Evolutionary conservation across 2,888 invertebrate species (phyloP).

Genomic region (Lasioglossum malachurum): DNA sequence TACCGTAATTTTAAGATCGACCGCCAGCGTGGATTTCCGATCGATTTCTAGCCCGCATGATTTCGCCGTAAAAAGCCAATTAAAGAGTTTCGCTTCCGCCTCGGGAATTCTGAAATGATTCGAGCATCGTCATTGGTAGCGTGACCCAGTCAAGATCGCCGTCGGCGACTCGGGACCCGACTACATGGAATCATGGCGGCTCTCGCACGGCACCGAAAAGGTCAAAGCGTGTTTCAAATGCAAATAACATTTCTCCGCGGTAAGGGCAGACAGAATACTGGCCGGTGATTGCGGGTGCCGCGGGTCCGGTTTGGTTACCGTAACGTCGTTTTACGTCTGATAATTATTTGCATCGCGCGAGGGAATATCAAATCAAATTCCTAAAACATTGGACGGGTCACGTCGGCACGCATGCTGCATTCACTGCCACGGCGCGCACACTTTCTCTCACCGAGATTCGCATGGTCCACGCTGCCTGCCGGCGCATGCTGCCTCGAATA

Average conservation of each 20-base stretch:
- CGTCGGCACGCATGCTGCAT: conserved; percentile 49
- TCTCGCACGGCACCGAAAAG: conserved; percentile 68
- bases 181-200: conserved; percentile 31
- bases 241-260: conserved; percentile 70
- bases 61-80: not conserved
- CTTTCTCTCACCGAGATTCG: conserved; percentile 35
- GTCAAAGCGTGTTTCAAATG: conserved; percentile 78
- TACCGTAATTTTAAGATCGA: not conserved
- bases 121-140: not conserved
- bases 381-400: conserved; percentile 44
- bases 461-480: not conserved
- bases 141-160: conserved; percentile 53
- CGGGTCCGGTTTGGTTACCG: conserved; percentile 34
- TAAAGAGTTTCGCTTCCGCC: conserved; percentile 9
- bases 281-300: conserved; percentile 48
- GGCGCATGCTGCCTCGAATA: not conserved
- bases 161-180: conserved; percentile 43
- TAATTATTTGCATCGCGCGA: conserved; percentile 58
- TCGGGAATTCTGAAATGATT: not conserved
- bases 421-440: conserved; percentile 20
- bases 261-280: conserved; percentile 53
- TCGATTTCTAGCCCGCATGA: not conserved
- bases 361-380: conserved; percentile 59
- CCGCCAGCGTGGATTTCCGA: not conserved
- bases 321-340: conserved; percentile 46